Conservation (phyloP, 2,888 invertebrate genomes). For the Zygogramma bicolorata region DNA sequence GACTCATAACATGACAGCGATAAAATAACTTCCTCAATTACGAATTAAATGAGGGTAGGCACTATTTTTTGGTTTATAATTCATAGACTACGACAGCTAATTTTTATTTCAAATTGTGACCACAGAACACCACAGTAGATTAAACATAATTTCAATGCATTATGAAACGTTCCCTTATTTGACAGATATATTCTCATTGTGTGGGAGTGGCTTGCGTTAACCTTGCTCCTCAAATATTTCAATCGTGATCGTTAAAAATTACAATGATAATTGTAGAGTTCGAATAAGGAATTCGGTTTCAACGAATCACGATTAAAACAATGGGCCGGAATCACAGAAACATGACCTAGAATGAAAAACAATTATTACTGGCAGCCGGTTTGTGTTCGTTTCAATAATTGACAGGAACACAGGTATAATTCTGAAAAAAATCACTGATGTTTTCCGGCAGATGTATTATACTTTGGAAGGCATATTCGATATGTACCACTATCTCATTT, state of each 20-base stretch:
- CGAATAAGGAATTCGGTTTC: conserved; percentile 13
- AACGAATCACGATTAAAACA: conserved; percentile 8
- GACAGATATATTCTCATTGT: conserved; percentile 16
- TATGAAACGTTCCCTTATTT: neutral
- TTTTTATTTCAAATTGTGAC: neutral
- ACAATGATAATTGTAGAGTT: conserved; percentile 13
- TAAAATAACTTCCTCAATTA: neutral
- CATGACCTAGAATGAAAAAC: conserved; percentile 4
- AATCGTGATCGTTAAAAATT: conserved; percentile 24
- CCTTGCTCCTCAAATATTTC: conserved; percentile 49
- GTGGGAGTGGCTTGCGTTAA: conserved; percentile 41
- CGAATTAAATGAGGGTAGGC: neutral
- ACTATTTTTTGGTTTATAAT: neutral
- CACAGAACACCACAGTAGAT: neutral
- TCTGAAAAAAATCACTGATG: neutral
- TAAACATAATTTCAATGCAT: neutral
- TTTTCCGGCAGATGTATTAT: neutral
- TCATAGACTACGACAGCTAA: neutral
- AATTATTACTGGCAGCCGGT: neutral
- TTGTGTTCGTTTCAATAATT: neutral
- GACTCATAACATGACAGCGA: neutral
- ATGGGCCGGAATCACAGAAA: neutral
- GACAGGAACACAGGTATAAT: neutral
- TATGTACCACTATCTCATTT: too few species aligned
- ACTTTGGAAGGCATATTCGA: too few species aligned